Percentiles rank a stretch among this genome's conserved stretches.
Conservation (phyloP, 2,113 vertebrate genomes). For the Plotosus lineatus region DNA sequence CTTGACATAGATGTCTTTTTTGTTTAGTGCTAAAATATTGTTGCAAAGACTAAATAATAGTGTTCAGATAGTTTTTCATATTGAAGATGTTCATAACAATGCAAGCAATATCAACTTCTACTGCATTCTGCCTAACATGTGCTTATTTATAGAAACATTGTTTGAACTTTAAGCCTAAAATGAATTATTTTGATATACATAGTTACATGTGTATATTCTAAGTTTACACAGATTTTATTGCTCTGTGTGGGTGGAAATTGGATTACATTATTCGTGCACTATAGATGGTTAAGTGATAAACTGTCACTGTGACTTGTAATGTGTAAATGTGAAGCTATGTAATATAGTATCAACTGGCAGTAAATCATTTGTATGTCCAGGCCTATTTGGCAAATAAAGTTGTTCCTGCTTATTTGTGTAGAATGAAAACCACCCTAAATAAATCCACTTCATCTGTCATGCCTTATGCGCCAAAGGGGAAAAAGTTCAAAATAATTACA, state of each 20-base stretch:
- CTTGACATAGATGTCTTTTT: not conserved
- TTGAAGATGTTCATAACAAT: not conserved
- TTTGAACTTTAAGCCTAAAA: not conserved
- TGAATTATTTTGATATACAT: not conserved
- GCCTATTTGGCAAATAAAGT: no score
- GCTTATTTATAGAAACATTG: not conserved
- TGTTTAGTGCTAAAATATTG: not conserved
- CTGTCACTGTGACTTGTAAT: no score
- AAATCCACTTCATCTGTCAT: not conserved
- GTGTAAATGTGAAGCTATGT: no score
- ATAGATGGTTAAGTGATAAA: no score
- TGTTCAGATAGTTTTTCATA: not conserved
- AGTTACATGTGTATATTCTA: not conserved
- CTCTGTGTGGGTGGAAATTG: no score
- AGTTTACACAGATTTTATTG: no score
- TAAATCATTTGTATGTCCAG: no score
- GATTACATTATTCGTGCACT: no score
- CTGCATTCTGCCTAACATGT: not conserved
- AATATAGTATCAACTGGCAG: no score
- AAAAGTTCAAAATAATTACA: not conserved
- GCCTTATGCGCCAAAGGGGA: not conserved
- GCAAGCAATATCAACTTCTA: not conserved
- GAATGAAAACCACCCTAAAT: not conserved
- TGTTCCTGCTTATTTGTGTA: constrained; percentile 1
- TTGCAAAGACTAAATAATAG: not conserved